Conservation (phyloP, 2,797 vertebrate species). For the Myotis pilosus region DNA sequence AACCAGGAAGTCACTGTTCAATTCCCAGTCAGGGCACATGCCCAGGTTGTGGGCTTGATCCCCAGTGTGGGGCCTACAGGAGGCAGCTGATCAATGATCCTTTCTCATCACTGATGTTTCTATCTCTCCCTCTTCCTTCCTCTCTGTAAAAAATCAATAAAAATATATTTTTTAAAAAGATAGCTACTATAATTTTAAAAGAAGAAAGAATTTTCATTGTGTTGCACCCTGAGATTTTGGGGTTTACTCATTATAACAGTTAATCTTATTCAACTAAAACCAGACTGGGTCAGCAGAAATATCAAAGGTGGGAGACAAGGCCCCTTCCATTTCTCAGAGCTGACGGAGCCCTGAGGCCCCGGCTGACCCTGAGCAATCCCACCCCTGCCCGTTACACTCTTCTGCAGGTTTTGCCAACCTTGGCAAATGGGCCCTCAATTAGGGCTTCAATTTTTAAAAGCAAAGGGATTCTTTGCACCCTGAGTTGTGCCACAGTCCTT, state of each 20-base stretch:
- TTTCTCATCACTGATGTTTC: too few species aligned
- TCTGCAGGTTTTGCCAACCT: background rate
- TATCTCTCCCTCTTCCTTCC: too few species aligned
- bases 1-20: too few species aligned
- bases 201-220: background rate
- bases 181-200: too few species aligned
- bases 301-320: background rate
- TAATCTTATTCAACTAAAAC: background rate
- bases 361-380: background rate
- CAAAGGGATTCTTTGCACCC: background rate
- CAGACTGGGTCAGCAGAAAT: background rate
- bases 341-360: background rate
- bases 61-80: too few species aligned
- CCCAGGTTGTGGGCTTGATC: too few species aligned
- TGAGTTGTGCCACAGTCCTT: background rate
- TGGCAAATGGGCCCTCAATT: background rate
- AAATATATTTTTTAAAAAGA: too few species aligned
- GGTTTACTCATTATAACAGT: background rate
- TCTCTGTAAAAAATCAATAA: too few species aligned
- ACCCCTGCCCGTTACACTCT: background rate
- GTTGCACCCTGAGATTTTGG: background rate
- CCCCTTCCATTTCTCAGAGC: background rate
- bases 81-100: too few species aligned
- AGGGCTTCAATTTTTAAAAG: background rate
- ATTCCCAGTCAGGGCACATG: too few species aligned